phyloP scores from a whole-genome alignment of 1,140 invertebrate genomes.

The Lanistes nyassanus region DNA sequence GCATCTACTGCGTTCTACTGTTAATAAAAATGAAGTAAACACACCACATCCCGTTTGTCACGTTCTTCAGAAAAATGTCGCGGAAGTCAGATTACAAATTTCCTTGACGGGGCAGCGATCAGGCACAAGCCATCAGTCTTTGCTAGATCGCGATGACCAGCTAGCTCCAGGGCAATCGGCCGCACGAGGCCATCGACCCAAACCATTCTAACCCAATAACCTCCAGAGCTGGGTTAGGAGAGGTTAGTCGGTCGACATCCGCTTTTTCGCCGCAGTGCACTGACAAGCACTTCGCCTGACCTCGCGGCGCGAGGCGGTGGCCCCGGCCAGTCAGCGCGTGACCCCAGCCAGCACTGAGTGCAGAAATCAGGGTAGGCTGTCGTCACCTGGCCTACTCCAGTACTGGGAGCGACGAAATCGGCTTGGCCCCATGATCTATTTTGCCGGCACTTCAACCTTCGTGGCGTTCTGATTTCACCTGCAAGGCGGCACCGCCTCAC shows the following conservation, averaged over 20 bases:
- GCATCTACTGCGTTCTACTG: too few relatives aligned
- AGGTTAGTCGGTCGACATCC: conserved; percentile 18
- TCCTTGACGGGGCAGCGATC: too few relatives aligned
- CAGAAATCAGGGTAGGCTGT: background rate
- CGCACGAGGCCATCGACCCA: conserved; percentile 3
- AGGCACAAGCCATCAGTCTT: background rate
- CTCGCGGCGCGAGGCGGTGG: background rate
- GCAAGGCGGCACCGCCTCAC: too few relatives aligned
- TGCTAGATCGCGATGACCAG: background rate
- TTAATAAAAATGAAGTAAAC: too few relatives aligned
- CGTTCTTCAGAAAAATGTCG: too few relatives aligned
- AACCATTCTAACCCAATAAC: conserved; percentile 7
- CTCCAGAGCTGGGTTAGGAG: conserved; percentile 11
- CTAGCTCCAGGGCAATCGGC: background rate
- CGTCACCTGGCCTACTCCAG: background rate
- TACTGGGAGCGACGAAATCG: background rate
- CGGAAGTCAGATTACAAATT: too few relatives aligned
- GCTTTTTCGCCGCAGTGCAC: background rate
- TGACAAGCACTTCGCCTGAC: background rate
- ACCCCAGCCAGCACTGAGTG: background rate
- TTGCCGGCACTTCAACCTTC: background rate
- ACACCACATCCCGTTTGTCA: too few relatives aligned
- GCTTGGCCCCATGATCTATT: conserved; percentile 13
- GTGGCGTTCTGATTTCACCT: too few relatives aligned
- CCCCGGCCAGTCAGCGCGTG: background rate